These are phyloP conservation scores for Psophia crepitans DNA, from an alignment of 2,113 vertebrate species.

Conservation along the genomic window DNA sequence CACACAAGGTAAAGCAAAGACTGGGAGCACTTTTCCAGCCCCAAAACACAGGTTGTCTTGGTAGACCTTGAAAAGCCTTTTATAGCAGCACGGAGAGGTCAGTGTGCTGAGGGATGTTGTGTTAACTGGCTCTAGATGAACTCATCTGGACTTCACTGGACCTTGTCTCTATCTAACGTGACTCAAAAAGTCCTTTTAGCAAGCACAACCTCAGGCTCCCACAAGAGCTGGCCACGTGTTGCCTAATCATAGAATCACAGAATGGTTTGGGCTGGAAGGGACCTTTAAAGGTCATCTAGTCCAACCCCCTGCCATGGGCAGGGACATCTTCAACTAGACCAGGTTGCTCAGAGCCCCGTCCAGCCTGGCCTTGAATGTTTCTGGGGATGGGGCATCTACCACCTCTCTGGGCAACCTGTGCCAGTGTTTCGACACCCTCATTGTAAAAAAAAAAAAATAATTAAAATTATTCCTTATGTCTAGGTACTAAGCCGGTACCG, in stretches of 20 bases:
- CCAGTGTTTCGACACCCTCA: too few species aligned
- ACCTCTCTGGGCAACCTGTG: too few species aligned
- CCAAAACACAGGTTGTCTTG: neutral
- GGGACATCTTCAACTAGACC: too few species aligned
- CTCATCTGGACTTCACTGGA: neutral
- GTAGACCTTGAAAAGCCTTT: neutral
- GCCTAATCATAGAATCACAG: neutral
- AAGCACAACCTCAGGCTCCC: neutral
- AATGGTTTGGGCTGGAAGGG: too few species aligned
- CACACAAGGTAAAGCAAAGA: neutral
- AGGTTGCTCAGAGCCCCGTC: too few species aligned
- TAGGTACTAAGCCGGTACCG: neutral
- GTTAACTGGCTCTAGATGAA: neutral
- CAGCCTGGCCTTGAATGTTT: too few species aligned
- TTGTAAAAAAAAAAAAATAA: too few species aligned
- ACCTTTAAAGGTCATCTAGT: too few species aligned
- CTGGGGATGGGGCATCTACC: too few species aligned
- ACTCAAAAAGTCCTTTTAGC: neutral
- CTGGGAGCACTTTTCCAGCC: neutral
- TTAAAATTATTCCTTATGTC: too few species aligned
- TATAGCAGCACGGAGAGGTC: neutral
- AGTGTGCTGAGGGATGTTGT: neutral
- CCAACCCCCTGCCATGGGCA: too few species aligned
- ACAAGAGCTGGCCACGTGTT: neutral
- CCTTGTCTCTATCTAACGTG: neutral